Base-by-base conservation (phyloP, 1,140 invertebrate species). In the Nautilus pompilius region DNA sequence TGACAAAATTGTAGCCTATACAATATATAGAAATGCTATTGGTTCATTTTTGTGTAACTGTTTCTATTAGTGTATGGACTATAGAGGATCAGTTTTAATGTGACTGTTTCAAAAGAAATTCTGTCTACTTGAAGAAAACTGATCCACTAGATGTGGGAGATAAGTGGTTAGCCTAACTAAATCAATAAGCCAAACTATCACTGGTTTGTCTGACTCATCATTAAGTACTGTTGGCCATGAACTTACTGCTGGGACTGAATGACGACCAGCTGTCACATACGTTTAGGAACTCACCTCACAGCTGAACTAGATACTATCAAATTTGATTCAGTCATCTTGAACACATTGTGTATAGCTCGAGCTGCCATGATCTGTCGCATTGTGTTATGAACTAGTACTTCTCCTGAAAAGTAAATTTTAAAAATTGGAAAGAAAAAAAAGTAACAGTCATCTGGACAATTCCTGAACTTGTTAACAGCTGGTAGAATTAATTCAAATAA, bases 301-400 rank as follows among this genome's bases (percentile, higher is more conserved):
- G 74, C 69, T 56, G 81, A 74, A 70, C 75, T 78, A 6, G 83
- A 77, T 6, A 84, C 78, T 28, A 82, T 70, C 67, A 85, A 68
- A 53, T 77, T 72, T 8, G 81, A 82, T 61, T 85, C 82, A 33
- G 79, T 82, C 73, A 83, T 84, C 61, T 82, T 83, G 67, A 85
- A 85, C 15, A 85, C 76, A 71, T 85, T 84, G 64, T 85, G 83
- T 63, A 85, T 84, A 30, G 84, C 84, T 59, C 84, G 67, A 26
- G 84, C 83, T 55, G 83, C 82, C 81, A 85, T 80, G 41, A 85
- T 84, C 62, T 84, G 80, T 32, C 84, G 68, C 53, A 85, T 85
- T n/a, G 83, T 84, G 60, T 83, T 80, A 71, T 78, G 78, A 4
- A 85, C 80, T 17, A 85, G 65, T 33, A 74, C 69, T 60, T 82